Evolutionary conservation across 2,113 vertebrate species (phyloP), one percentile per base, ranked within the genome.

Genomic region (Okapia johnstoni): DNA sequence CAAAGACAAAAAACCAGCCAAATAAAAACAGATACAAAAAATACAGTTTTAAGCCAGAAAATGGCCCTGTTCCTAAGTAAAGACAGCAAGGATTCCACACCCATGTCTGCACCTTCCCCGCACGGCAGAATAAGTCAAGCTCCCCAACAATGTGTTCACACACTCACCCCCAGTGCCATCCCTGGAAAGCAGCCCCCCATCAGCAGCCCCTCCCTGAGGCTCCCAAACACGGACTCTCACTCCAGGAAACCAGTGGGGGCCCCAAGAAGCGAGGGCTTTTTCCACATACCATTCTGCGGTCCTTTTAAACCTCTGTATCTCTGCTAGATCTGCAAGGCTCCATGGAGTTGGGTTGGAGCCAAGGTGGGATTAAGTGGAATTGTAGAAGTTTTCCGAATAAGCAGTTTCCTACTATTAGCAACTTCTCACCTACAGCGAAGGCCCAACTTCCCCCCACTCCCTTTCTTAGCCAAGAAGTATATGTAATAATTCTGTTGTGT

Each of bases 361-460:
- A 66, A 76, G n/a, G 23, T 40, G 48, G 58, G 60, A 96, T 90
- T 77, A 88, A 93, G 83, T 48, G 23, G 52, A 88, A 43, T 60
- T 61, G 57, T 52, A 80, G 85, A 94, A 8, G 14, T 91, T 94
- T 97, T 90, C 77, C 52, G 7, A 95, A 85, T 57, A 90, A 92
- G 73, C 43, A 85, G 80, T 81, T 95, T 79, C 92, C 66, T 81
- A 79, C 60, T 85, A 58, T 86, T 88, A 97, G 91, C 85, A 95
- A 87, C 73, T 92, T 97, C 52, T 0, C 73, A 66, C 92, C 96
- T 86, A 48, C 12, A 76, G 57, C 3, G 9, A 48, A 86, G 36
- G 26, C 60, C 94, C 88, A 40, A 54, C 9, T 8, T 36, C 40
- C 7, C 9, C 25, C 36, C 6, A n/a, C 43, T 77, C 46, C 25